A percentile compares a stretch with the other conserved stretches of the same genome.
These are phyloP conservation scores for Plutella xylostella DNA, from an alignment of 2,888 invertebrate genomes.

Conservation along the genomic window DNA sequence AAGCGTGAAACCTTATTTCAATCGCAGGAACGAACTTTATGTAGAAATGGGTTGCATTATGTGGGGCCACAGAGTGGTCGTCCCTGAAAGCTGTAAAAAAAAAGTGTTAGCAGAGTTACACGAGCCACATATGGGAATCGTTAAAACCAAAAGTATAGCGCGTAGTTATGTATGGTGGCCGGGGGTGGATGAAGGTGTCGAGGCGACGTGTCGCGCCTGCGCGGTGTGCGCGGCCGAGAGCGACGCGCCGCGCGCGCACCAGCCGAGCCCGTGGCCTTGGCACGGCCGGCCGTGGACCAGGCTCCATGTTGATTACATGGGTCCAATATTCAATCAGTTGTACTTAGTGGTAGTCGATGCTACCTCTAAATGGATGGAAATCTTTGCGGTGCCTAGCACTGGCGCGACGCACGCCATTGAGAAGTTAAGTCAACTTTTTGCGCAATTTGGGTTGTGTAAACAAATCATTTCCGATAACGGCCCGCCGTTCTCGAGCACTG, in stretches of 20 bases:
- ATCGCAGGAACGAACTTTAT: too few relatives aligned
- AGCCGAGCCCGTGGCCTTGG: not conserved
- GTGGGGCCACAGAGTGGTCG: slow-evolving; percentile 15
- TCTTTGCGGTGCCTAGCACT: not conserved
- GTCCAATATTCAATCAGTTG: not conserved
- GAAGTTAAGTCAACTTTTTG: not conserved
- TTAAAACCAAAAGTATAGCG: slow-evolving; percentile 16
- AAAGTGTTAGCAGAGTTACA: slow-evolving; percentile 15
- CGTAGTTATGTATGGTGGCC: too few relatives aligned
- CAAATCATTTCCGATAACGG: not conserved
- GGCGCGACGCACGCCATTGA: not conserved
- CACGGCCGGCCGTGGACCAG: not conserved
- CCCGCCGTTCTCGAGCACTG: not conserved
- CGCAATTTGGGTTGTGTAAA: not conserved
- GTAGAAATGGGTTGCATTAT: slow-evolving; percentile 12
- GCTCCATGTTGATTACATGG: not conserved
- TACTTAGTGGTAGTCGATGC: too few relatives aligned
- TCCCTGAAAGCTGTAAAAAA: slow-evolving; percentile 10
- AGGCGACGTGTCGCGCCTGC: slow-evolving; percentile 3
- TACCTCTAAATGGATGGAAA: not conserved
- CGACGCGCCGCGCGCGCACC: not conserved
- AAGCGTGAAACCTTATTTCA: too few relatives aligned
- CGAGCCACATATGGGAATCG: slow-evolving; percentile 13
- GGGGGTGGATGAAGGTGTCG: too few relatives aligned
- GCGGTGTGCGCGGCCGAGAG: not conserved